Percentiles rank a stretch among this genome's conserved stretches.
Conservation (phyloP, 2,797 vertebrate species). For the Chlorospingus flavigularis region DNA sequence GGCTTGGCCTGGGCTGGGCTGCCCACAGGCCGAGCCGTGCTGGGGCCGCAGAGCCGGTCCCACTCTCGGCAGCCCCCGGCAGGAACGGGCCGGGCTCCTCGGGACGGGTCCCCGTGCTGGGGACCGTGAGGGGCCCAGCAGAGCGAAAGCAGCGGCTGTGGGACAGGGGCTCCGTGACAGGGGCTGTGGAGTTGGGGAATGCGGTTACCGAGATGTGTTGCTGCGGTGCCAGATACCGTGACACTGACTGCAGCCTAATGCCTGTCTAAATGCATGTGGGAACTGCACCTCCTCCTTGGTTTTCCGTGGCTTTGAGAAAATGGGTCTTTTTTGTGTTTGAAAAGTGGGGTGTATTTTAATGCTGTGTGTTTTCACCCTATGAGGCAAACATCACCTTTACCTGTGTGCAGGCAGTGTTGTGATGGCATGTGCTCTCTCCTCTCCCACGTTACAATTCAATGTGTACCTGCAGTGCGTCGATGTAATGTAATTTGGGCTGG, state of each 20-base stretch:
- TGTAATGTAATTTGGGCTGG: neutral
- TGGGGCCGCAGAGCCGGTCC: neutral
- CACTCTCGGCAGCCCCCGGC: fast-evolving
- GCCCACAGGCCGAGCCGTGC: fast-evolving
- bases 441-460: fast-evolving
- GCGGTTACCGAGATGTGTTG: fast-evolving
- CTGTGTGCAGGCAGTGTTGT: neutral
- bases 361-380: neutral
- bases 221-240: fast-evolving
- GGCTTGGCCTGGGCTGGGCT: neutral
- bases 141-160: fast-evolving
- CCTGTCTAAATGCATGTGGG: fast-evolving
- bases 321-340: fast-evolving
- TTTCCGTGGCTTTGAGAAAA: neutral
- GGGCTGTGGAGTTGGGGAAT: fast-evolving
- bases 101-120: fast-evolving
- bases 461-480: fast-evolving
- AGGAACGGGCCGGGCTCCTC: fast-evolving
- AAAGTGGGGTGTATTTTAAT: neutral
- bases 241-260: fast-evolving
- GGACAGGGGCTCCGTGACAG: neutral
- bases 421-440: neutral
- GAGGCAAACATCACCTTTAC: neutral
- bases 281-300: neutral
- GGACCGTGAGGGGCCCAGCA: fast-evolving